phyloP scores from a whole-genome alignment of 2,797 vertebrate species.

The Nasua narica region DNA sequence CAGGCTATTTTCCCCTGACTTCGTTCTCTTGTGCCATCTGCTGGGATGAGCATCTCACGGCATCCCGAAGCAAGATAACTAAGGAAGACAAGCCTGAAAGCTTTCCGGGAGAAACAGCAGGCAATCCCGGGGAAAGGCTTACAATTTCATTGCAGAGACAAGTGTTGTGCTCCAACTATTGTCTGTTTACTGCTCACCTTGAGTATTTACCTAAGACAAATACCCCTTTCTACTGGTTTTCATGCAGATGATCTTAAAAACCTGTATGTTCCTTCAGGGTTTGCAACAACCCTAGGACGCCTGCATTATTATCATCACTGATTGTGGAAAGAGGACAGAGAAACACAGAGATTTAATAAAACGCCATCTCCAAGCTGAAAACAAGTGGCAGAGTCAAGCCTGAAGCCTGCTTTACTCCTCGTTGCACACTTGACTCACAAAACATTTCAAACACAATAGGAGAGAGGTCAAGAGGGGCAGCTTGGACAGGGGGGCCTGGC shows the following conservation, averaged over 20 bases:
- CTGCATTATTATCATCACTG: not conserved
- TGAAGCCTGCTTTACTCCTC: not conserved
- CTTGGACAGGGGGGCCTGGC: not conserved
- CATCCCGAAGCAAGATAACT: not conserved
- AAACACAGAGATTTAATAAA: not conserved
- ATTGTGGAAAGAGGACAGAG: not conserved
- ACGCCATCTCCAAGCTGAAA: not conserved
- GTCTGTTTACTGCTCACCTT: not conserved
- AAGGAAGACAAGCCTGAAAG: not conserved
- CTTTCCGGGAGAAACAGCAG: not conserved
- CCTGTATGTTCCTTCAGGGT: not conserved
- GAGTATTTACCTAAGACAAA: not conserved
- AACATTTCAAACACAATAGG: not conserved
- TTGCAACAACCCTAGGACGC: not conserved
- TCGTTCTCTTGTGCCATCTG: slow-evolving; percentile 74
- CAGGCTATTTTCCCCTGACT: not conserved
- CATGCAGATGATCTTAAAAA: not conserved
- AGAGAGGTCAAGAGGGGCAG: not conserved
- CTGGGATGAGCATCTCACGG: not conserved
- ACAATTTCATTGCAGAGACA: not conserved
- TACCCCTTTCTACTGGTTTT: not conserved
- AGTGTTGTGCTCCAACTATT: not conserved
- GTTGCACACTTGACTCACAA: not conserved
- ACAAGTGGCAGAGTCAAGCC: not conserved
- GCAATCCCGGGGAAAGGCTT: not conserved